phyloP scores from a whole-genome alignment of 2,888 invertebrate genomes.

The Protodeltote pygarga region DNA sequence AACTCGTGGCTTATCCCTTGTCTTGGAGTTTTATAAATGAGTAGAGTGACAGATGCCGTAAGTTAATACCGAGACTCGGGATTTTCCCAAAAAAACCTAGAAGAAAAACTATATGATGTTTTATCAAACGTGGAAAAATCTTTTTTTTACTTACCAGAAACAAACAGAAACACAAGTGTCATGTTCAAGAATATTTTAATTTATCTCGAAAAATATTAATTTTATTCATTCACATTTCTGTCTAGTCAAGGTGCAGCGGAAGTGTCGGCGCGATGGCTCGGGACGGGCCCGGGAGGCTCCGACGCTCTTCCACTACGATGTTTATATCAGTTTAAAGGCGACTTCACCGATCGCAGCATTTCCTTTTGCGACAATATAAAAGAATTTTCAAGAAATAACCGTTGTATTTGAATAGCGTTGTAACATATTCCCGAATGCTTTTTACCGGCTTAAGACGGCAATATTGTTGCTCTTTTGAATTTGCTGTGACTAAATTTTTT shows the following conservation, averaged over 20 bases:
- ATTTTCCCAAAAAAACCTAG: too few relatives aligned
- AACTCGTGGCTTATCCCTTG: too few relatives aligned
- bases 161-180: too few relatives aligned
- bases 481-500: conserved; percentile 13
- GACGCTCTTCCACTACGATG: conserved; percentile 51
- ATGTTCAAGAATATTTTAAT: conserved; percentile 4
- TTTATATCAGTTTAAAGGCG: conserved; percentile 78
- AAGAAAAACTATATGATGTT: too few relatives aligned
- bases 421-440: conserved; percentile 52
- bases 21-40: too few relatives aligned
- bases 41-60: too few relatives aligned
- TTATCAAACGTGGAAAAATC: too few relatives aligned
- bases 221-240: conserved; percentile 32
- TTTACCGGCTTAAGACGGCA: conserved; percentile 31
- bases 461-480: conserved; percentile 29
- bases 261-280: conserved; percentile 66
- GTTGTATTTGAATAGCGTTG: conserved; percentile 63
- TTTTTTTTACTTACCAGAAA: not conserved
- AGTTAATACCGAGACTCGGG: too few relatives aligned
- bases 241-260: conserved; percentile 66
- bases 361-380: conserved; percentile 67
- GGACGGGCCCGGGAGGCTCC: too few relatives aligned
- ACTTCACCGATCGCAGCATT: conserved; percentile 73
- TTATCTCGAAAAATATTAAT: conserved; percentile 25
- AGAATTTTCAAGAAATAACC: conserved; percentile 70